These are phyloP conservation scores for Gymnocypris eckloni DNA, from an alignment of 2,797 vertebrate genomes.

Conservation along the genomic window DNA sequence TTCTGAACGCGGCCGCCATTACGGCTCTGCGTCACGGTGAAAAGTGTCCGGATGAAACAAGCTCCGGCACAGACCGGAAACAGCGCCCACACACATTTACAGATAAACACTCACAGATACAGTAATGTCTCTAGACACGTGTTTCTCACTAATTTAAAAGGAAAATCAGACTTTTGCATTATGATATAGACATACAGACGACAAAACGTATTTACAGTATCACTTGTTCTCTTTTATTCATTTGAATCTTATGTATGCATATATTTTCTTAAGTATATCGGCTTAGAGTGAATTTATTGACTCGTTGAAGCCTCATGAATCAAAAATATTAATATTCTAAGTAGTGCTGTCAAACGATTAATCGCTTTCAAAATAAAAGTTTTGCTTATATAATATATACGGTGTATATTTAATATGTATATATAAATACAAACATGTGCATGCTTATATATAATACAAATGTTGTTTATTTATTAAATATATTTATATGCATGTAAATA, in stretches of 20 bases:
- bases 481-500: too few species aligned
- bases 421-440: too few species aligned
- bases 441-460: too few species aligned
- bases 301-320: neutral
- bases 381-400: too few species aligned
- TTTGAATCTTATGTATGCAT: neutral
- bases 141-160: neutral
- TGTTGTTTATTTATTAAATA: too few species aligned
- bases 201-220: neutral
- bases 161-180: neutral
- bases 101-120: too few species aligned
- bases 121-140: too few species aligned
- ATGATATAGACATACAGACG: neutral
- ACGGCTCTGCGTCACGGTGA: constrained; percentile 28
- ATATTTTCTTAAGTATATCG: neutral
- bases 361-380: too few species aligned
- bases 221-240: neutral
- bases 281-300: neutral
- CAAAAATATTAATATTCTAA: neutral
- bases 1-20: constrained; percentile 71
- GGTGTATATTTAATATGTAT: too few species aligned
- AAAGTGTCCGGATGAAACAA: constrained; percentile 32
- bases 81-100: too few species aligned
- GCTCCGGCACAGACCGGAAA: neutral
- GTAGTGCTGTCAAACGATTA: too few species aligned